These are phyloP conservation scores for Oncorhynchus mykiss DNA, from an alignment of 2,113 vertebrate species.

Conservation along the genomic window DNA sequence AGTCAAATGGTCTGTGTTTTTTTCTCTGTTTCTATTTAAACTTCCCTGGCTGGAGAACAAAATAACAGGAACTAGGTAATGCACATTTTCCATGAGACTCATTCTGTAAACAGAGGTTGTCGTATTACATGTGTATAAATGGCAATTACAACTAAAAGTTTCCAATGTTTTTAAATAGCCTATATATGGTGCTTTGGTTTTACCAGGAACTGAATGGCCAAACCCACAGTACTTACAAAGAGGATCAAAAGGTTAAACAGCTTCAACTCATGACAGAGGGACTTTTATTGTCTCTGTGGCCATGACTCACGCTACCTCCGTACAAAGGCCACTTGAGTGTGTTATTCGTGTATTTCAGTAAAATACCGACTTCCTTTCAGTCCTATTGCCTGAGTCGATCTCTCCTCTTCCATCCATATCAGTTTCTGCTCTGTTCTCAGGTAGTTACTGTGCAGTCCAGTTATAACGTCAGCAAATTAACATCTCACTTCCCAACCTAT, in stretches of 20 bases:
- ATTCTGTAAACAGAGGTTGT: constrained; percentile 14
- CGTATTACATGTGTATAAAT: background rate
- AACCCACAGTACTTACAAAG: constrained; percentile 33
- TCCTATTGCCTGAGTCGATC: background rate
- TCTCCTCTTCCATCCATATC: background rate
- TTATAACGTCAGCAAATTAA: too few relatives aligned
- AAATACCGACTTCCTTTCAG: constrained; percentile 40
- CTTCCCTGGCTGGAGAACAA: background rate
- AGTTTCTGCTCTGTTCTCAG: background rate
- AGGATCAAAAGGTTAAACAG: constrained; percentile 64
- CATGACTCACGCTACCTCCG: constrained; percentile 35
- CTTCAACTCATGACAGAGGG: constrained; percentile 49
- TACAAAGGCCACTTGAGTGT: constrained; percentile 58
- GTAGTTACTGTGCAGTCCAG: too few relatives aligned
- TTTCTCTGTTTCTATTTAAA: background rate
- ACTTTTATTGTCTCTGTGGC: constrained; percentile 57
- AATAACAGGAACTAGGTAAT: constrained; percentile 18
- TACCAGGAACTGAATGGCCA: constrained; percentile 14
- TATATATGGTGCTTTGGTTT: background rate
- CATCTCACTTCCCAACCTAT: too few relatives aligned
- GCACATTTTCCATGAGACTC: constrained; percentile 12
- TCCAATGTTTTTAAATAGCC: constrained; percentile 1
- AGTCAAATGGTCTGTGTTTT: background rate
- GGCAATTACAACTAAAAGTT: constrained; percentile 15
- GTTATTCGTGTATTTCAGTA: constrained; percentile 40